phyloP scores from a whole-genome alignment of 1,140 invertebrate species.

The Drosophila saltans region DNA sequence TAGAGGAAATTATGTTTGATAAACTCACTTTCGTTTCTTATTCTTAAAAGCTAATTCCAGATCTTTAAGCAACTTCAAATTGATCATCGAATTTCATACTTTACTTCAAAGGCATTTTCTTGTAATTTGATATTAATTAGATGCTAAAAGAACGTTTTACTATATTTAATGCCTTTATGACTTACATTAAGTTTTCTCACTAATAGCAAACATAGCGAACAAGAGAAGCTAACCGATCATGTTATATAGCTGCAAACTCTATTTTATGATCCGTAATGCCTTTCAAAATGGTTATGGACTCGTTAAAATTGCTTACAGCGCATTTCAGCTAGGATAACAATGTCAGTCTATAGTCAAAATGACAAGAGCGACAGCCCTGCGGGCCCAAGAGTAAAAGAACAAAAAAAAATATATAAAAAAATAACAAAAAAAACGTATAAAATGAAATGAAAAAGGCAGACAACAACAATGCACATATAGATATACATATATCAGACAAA shows the following conservation, averaged over 20 bases:
- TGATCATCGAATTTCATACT: no score
- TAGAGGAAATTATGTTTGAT: no score
- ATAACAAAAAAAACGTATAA: conserved; percentile 35
- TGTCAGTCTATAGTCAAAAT: conserved; percentile 69
- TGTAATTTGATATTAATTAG: background rate
- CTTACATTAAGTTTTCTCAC: no score
- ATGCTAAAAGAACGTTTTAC: no score
- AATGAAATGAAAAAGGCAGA: conserved; percentile 38
- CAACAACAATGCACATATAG: conserved; percentile 37
- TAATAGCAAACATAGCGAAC: no score
- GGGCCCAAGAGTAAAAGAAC: conserved; percentile 54
- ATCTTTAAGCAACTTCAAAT: no score
- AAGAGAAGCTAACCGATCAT: no score
- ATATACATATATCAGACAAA: conserved; percentile 32
- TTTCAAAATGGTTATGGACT: conserved; percentile 11
- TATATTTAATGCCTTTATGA: no score
- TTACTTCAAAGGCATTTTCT: background rate
- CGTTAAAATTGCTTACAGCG: conserved; percentile 34
- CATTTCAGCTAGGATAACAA: conserved; percentile 66
- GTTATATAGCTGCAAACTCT: no score
- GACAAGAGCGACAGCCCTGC: conserved; percentile 74
- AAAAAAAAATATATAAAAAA: conserved; percentile 15
- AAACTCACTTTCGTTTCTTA: no score
- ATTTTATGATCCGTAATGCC: no score
- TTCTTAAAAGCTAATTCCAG: no score